Percentiles rank a stretch among this genome's conserved stretches.
Evolutionary conservation across 2,113 vertebrate species (phyloP).

Genomic region (Zapornia atra): DNA sequence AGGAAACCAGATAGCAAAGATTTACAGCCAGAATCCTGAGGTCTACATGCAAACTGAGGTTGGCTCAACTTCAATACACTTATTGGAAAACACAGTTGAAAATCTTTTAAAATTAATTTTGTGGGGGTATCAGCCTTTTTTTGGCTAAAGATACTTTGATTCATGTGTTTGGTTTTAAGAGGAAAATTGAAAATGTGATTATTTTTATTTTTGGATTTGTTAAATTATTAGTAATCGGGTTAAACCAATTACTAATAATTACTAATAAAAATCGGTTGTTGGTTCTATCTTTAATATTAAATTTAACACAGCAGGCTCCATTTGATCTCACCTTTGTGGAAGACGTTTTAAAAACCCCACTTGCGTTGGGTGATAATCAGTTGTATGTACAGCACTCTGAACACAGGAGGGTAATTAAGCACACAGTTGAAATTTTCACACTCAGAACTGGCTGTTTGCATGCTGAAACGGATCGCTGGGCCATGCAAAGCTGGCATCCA

Average conservation of each 20-base stretch:
- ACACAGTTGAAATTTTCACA: not conserved
- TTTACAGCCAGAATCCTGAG: constrained; percentile 78
- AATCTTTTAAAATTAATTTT: not conserved
- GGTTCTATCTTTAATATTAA: not conserved
- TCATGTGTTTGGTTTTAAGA: not conserved
- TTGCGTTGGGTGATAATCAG: not conserved
- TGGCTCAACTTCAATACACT: constrained; percentile 21
- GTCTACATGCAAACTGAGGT: constrained; percentile 88
- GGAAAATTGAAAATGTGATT: not conserved
- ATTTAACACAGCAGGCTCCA: not conserved
- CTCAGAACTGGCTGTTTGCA: not conserved
- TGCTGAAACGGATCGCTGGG: not conserved
- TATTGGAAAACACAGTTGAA: not conserved
- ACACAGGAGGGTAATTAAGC: not conserved
- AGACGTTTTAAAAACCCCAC: not conserved
- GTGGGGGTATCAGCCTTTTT: not conserved
- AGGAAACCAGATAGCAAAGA: constrained; percentile 94
- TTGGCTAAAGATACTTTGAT: not conserved
- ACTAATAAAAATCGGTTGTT: not conserved
- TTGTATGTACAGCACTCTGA: not conserved
- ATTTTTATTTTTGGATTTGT: not conserved
- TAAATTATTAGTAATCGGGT: not conserved
- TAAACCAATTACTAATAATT: not conserved
- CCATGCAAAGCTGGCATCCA: not conserved
- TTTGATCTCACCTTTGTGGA: not conserved